These are phyloP conservation scores for Panthera tigris DNA, from an alignment of 2,113 vertebrate genomes.

Conservation along the genomic window DNA sequence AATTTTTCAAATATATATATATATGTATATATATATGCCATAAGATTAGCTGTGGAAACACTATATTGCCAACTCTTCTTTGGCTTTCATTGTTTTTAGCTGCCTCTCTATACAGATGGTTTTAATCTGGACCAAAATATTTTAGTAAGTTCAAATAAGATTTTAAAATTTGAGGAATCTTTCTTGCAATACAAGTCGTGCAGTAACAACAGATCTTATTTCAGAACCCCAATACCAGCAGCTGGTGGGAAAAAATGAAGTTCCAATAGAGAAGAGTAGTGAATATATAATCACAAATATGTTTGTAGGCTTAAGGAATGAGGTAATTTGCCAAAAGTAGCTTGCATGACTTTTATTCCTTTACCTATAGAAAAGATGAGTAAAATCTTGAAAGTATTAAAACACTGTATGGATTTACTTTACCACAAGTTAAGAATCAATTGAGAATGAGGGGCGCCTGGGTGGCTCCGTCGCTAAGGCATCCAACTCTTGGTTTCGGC, in stretches of 20 bases:
- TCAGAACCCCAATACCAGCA: background rate
- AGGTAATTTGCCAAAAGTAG: background rate
- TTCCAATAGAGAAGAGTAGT: background rate
- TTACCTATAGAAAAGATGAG: background rate
- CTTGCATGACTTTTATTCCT: background rate
- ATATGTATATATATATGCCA: background rate
- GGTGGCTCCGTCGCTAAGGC: no score
- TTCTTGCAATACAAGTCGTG: background rate
- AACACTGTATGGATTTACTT: background rate
- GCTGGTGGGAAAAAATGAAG: conserved; percentile 8
- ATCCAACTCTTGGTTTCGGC: no score
- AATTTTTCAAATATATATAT: conserved; percentile 10
- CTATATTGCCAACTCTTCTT: conserved; percentile 21
- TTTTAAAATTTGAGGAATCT: conserved; percentile 39
- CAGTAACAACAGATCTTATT: conserved; percentile 45
- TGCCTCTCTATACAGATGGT: conserved; percentile 18
- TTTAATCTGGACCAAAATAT: conserved; percentile 32
- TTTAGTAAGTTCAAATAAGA: conserved; percentile 40
- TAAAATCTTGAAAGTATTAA: conserved; percentile 16
- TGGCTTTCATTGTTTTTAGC: conserved; percentile 32
- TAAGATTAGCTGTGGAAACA: background rate
- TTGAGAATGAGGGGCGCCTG: background rate
- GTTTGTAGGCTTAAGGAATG: background rate
- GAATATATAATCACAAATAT: conserved; percentile 19
- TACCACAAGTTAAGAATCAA: background rate